Percentiles rank a stretch among this genome's conserved stretches.
Conservation (phyloP, 53 echinoderm and acorn worm genomes). For the Astropecten irregularis region DNA sequence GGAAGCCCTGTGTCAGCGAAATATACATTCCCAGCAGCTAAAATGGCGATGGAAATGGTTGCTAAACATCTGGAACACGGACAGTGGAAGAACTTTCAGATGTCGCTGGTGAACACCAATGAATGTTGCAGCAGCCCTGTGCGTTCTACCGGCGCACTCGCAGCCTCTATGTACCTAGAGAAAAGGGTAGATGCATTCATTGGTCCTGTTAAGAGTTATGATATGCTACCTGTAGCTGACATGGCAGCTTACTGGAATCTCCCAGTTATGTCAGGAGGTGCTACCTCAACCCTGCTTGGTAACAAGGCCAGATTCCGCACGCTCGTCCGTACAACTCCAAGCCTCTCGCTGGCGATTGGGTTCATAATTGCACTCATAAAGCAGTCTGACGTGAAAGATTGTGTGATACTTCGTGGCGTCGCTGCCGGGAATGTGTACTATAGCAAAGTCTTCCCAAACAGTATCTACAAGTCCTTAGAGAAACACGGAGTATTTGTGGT, state of each 20-base stretch:
- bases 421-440: not conserved
- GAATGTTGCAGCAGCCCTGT: not conserved
- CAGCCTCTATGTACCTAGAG: not conserved
- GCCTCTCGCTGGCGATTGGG: not conserved
- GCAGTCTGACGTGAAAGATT: not conserved
- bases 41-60: too few relatives aligned
- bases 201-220: slow-evolving; percentile 50
- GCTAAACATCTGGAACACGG: too few relatives aligned
- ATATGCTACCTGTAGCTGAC: slow-evolving; percentile 46
- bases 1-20: too few relatives aligned
- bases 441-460: not conserved
- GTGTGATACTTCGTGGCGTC: not conserved
- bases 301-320: slow-evolving; percentile 38
- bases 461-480: not conserved
- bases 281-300: slow-evolving; percentile 11
- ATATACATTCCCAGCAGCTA: too few relatives aligned
- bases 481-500: not conserved
- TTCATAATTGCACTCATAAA: not conserved
- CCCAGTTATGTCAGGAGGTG: slow-evolving; percentile 43
- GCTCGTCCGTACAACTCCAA: slow-evolving; percentile 24
- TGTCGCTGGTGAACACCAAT: too few relatives aligned
- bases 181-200: slow-evolving; percentile 49
- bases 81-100: too few relatives aligned
- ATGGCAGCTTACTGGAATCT: slow-evolving; percentile 71
- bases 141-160: slow-evolving; percentile 1